Evolutionary conservation across 2,113 vertebrate genomes (phyloP).

Genomic region (Penelope pileata): DNA sequence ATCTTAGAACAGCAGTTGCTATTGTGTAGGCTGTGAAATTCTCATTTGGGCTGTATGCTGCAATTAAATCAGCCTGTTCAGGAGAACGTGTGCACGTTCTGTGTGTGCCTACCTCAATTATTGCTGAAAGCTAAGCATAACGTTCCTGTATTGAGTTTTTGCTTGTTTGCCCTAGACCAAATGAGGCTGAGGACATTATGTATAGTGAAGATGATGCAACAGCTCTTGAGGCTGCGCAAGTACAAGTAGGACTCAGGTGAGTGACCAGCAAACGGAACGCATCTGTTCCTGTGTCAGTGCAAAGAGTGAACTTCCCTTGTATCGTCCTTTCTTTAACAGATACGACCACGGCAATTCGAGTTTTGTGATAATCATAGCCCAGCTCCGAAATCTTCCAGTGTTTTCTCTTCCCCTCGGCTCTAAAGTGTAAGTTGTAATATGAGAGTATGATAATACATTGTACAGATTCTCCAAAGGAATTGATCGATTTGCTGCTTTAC

Average conservation of each 20-base stretch:
- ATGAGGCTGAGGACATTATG: slow-evolving; percentile 74
- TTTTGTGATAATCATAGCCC: slow-evolving; percentile 79
- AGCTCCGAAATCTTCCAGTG: slow-evolving; percentile 73
- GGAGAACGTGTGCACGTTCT: neutral
- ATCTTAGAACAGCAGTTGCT: neutral
- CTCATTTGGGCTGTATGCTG: neutral
- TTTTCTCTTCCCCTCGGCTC: slow-evolving; percentile 73
- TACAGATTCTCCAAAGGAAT: neutral
- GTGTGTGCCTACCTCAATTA: neutral
- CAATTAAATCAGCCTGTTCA: neutral
- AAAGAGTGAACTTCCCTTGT: neutral
- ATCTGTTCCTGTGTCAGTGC: neutral
- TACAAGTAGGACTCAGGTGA: slow-evolving; percentile 84
- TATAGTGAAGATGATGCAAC: slow-evolving; percentile 77
- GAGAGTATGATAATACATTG: neutral
- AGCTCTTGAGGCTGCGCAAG: slow-evolving; percentile 75
- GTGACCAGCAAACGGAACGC: neutral
- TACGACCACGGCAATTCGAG: slow-evolving; percentile 77
- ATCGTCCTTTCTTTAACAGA: slow-evolving; percentile 69
- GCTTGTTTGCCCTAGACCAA: slow-evolving; percentile 68
- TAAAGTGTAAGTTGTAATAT: slow-evolving; percentile 80
- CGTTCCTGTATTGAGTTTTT: neutral
- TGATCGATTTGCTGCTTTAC: neutral
- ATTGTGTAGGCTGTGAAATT: neutral
- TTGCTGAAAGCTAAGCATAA: neutral